Evolutionary conservation across 2,113 vertebrate genomes (phyloP).

Genomic region (Thalassarche chlororhynchos): DNA sequence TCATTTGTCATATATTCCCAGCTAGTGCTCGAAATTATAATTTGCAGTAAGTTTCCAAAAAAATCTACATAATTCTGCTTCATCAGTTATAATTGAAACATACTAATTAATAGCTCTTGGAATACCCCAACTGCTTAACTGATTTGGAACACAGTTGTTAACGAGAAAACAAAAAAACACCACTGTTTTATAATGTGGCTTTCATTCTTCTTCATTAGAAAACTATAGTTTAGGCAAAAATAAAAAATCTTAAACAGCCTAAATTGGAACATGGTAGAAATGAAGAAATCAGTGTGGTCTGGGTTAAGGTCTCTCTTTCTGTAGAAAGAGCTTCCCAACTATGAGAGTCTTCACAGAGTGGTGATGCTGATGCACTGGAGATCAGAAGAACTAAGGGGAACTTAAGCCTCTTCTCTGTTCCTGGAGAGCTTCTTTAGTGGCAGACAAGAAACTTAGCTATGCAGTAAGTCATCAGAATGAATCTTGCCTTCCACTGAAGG

Average conservation of each 20-base stretch:
- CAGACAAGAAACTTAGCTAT: background rate
- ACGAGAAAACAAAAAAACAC: background rate
- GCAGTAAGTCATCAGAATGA: background rate
- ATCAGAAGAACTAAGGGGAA: background rate
- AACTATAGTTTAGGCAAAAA: background rate
- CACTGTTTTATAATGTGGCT: background rate
- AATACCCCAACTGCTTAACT: constrained; percentile 8
- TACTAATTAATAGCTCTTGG: constrained; percentile 31
- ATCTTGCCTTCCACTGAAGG: background rate
- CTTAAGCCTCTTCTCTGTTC: background rate
- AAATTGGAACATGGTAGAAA: background rate
- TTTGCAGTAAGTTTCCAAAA: background rate
- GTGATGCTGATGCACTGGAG: background rate
- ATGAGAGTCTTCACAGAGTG: background rate
- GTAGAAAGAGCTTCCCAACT: background rate
- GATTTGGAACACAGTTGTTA: background rate
- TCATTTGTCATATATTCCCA: background rate
- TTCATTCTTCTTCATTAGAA: background rate
- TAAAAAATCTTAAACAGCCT: background rate
- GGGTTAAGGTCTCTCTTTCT: background rate
- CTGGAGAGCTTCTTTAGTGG: background rate
- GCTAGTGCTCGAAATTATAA: background rate
- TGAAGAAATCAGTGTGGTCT: background rate
- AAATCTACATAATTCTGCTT: background rate
- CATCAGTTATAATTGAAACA: constrained; percentile 21